A percentile compares a stretch with the other conserved stretches of the same genome.
phyloP scores from a whole-genome alignment of 2,797 vertebrate genomes.

The Acanthis flammea region DNA sequence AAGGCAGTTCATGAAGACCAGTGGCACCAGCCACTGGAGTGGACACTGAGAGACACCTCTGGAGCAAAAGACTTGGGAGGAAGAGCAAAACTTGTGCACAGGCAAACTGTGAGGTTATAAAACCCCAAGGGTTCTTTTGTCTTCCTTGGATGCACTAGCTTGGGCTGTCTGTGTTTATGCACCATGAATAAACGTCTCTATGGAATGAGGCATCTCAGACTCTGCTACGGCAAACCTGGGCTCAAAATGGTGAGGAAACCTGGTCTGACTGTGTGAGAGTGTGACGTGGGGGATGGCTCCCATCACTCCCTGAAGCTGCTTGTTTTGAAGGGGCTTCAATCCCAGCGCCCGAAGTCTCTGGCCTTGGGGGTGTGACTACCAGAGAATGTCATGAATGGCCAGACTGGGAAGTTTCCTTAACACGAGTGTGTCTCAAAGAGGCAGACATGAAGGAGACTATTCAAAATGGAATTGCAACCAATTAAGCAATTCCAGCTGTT shows the following conservation, averaged over 20 bases:
- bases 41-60: too few relatives aligned
- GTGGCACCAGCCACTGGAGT: too few relatives aligned
- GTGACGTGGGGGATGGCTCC: too few relatives aligned
- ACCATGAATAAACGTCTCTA: accelerated
- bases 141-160: background rate
- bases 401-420: background rate
- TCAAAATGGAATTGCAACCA: background rate
- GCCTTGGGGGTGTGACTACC: background rate
- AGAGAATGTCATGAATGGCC: background rate
- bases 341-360: background rate
- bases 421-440: background rate
- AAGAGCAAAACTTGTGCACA: accelerated
- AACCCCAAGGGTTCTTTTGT: background rate
- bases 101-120: background rate
- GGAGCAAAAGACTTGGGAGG: accelerated
- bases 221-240: background rate
- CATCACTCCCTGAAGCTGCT: accelerated
- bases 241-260: accelerated
- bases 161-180: background rate
- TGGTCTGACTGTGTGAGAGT: background rate
- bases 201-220: background rate
- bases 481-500: background rate
- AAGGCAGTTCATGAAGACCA: background rate
- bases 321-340: background rate
- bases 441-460: background rate